A percentile compares a stretch with the other conserved stretches of the same genome.
phyloP scores from a whole-genome alignment of 2,797 vertebrate species.

The Diplodus sargus region DNA sequence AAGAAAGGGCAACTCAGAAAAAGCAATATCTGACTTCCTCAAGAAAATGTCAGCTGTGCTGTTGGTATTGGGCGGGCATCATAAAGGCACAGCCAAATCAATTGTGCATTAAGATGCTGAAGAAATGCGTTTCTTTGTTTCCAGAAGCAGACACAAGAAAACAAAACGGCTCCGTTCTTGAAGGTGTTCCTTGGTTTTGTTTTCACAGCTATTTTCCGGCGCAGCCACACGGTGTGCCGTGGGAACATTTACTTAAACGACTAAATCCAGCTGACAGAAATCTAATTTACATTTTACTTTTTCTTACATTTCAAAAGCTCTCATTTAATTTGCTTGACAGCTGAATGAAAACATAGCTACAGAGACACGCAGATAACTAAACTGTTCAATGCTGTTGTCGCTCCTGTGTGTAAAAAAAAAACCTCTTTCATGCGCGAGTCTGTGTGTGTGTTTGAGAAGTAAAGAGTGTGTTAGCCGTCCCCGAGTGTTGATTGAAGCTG shows the following conservation, averaged over 20 bases:
- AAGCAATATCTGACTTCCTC: constrained; percentile 8
- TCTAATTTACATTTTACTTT: constrained; percentile 53
- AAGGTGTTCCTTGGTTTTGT: constrained; percentile 6
- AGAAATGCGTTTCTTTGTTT: constrained; percentile 39
- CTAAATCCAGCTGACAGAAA: constrained; percentile 35
- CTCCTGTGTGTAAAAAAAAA: constrained; percentile 25
- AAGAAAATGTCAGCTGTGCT: constrained; percentile 30
- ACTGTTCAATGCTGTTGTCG: constrained; percentile 31
- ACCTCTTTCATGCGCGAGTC: constrained; percentile 41
- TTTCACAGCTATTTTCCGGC: constrained; percentile 6
- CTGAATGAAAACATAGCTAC: constrained; percentile 50
- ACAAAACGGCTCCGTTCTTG: constrained; percentile 16
- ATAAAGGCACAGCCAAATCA: constrained; percentile 32
- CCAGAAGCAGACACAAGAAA: constrained; percentile 19
- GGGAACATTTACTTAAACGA: constrained; percentile 31
- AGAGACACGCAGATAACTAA: constrained; percentile 39
- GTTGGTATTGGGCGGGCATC: neutral
- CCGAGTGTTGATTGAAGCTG: constrained; percentile 57
- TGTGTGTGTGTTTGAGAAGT: constrained; percentile 34
- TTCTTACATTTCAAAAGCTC: constrained; percentile 43
- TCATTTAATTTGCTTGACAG: constrained; percentile 54
- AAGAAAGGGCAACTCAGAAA: constrained; percentile 2
- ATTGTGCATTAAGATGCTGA: constrained; percentile 16
- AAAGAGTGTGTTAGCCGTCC: constrained; percentile 44
- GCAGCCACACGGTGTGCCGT: neutral